These are phyloP conservation scores for Indicator maculatus DNA, from an alignment of 2,113 vertebrate genomes.

Conservation along the genomic window DNA sequence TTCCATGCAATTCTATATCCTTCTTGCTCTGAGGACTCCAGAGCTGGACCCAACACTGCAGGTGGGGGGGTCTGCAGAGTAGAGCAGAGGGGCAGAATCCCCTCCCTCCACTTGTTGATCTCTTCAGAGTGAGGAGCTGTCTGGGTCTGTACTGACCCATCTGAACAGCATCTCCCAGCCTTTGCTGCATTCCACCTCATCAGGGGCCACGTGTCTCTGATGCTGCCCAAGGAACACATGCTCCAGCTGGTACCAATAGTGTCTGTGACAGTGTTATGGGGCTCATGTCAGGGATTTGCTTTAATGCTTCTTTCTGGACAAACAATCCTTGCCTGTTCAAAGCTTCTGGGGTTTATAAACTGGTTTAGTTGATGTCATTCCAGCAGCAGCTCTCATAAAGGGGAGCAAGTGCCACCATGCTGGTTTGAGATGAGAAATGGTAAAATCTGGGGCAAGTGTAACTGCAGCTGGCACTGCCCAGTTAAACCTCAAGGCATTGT, in stretches of 20 bases:
- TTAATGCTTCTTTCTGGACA: not conserved
- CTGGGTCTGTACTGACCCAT: not conserved
- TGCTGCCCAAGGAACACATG: rapidly evolving
- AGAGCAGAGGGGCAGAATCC: no score
- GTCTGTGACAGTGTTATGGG: not conserved
- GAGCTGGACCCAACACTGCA: no score
- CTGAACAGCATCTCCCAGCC: not conserved
- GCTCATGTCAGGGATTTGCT: not conserved
- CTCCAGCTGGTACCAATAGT: not conserved
- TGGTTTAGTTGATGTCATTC: not conserved
- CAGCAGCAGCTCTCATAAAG: not conserved
- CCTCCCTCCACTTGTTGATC: no score
- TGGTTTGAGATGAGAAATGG: not conserved
- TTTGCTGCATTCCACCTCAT: not conserved
- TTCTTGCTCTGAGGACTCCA: no score
- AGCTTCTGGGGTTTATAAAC: not conserved
- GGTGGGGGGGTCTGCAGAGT: no score
- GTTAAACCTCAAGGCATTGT: not conserved
- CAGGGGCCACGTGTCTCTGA: rapidly evolving
- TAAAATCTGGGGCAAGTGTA: not conserved
- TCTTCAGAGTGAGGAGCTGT: not conserved
- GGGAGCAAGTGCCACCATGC: not conserved
- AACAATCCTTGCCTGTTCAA: not conserved
- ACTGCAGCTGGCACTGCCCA: not conserved
- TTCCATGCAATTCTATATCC: no score